Percentiles rank a stretch among this genome's conserved stretches.
phyloP scores from a whole-genome alignment of 2,113 vertebrate genomes.

The Seriola quinqueradiata region DNA sequence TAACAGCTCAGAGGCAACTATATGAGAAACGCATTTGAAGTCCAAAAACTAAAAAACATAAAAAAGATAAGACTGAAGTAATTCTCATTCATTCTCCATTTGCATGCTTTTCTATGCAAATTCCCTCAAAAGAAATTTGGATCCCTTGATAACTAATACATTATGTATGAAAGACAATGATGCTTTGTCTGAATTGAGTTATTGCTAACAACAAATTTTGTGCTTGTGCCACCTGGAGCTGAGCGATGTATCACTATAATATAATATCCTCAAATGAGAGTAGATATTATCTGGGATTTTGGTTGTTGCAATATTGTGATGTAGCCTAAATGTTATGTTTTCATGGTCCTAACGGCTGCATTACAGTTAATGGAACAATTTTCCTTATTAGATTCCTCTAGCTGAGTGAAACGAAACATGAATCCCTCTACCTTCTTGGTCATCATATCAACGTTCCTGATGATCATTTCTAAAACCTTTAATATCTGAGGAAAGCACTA shows the following conservation, averaged over 20 bases:
- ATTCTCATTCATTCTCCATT: neutral
- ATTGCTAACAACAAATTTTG: conserved; percentile 17
- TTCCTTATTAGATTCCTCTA: conserved; percentile 41
- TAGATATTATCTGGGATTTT: conserved; percentile 58
- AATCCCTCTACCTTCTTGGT: conserved; percentile 22
- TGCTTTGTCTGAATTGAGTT: conserved; percentile 45
- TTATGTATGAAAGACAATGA: conserved; percentile 36
- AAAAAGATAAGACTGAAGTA: neutral
- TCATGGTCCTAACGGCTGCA: conserved; percentile 30
- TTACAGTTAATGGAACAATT: conserved; percentile 49
- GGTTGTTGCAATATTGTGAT: conserved; percentile 41
- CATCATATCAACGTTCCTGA: conserved; percentile 32
- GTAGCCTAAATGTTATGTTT: conserved; percentile 46
- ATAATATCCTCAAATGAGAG: conserved; percentile 52
- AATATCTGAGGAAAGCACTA: conserved; percentile 39
- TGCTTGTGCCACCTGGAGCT: conserved; percentile 27
- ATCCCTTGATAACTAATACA: conserved; percentile 23
- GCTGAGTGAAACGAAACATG: conserved; percentile 48
- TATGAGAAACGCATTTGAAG: conserved; percentile 38
- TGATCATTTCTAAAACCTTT: conserved; percentile 41
- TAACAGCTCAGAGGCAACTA: conserved; percentile 34
- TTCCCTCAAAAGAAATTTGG: neutral
- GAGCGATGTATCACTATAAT: conserved; percentile 13
- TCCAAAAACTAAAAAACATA: neutral
- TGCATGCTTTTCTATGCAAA: neutral